Evolutionary conservation across 2,888 invertebrate genomes (phyloP), one percentile per base, ranked within the genome.

Genomic region (Meloe dianella): DNA sequence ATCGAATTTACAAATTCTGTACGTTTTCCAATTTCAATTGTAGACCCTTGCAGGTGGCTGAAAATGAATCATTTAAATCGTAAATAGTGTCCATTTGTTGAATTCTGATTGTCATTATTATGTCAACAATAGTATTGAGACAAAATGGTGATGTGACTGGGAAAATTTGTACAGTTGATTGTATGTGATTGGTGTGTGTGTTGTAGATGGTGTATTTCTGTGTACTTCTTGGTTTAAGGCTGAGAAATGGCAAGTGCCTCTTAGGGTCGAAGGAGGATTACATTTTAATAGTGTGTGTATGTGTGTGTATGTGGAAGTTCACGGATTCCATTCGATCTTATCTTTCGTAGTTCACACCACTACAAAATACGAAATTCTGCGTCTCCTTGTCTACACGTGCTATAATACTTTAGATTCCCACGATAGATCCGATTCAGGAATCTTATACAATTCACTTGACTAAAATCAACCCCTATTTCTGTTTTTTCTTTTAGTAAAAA

Each of bases 341-440:
- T 73, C 75, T 74, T 66, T 63, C 64, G 68, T 51, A 29, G 60
- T 47, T 47, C 20, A 47, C 47, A 47, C 47, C 47, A 47, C 47
- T 47, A 47, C 20, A 20, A 20, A 65, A 66, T 65, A 71, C 68
- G 74, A 78, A 77, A 79, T 79, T 75, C 77, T 75, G 73, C 73
- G 79, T 78, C 78, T 77, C 80, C 79, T 77, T 80, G 78, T 77
- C 14, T 41, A 79, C 81, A 81, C 78, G 75, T 80, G 79, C 75
- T 79, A 9, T 83, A 83, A 83, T 81, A 78, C 82, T 75, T 73
- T 73, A 79, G 72, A 74, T 78, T 83, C 83, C 81, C 83, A 83
- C 82, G 82, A 68, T 68, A 80, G 81, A 81, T 82, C 63, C 56
- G 60, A 30, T n/a, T 7, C 61, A 22, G 66, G 67, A 74, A 77